A percentile compares a stretch with the other conserved stretches of the same genome.
phyloP scores from a whole-genome alignment of 2,797 vertebrate species.

The Catharus ustulatus region DNA sequence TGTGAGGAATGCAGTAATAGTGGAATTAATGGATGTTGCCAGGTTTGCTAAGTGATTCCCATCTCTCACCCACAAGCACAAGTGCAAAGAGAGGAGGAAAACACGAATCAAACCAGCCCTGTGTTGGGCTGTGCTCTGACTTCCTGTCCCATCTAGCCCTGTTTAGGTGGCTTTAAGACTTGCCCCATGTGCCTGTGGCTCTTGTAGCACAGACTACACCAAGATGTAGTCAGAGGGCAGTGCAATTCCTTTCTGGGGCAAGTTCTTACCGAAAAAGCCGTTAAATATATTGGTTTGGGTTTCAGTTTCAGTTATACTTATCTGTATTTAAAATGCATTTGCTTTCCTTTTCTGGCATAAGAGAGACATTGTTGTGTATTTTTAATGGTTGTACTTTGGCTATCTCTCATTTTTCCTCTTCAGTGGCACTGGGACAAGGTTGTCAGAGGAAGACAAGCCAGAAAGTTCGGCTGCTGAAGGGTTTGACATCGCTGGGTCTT shows the following conservation, averaged over 20 bases:
- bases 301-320: neutral
- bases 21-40: neutral
- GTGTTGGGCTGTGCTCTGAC: neutral
- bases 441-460: slow-evolving; percentile 82
- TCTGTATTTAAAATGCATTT: slow-evolving; percentile 7
- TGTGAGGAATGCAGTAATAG: neutral
- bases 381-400: slow-evolving; percentile 31
- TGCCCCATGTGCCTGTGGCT: neutral
- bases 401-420: neutral
- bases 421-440: slow-evolving; percentile 57
- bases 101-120: neutral
- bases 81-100: neutral
- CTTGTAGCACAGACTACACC: neutral
- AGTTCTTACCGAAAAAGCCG: neutral
- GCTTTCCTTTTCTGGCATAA: neutral
- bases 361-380: neutral
- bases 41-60: neutral
- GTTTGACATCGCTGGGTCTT: slow-evolving; percentile 76
- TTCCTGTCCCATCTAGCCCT: neutral
- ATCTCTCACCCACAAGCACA: neutral
- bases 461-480: slow-evolving; percentile 80
- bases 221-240: neutral
- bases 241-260: neutral
- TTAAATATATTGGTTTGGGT: neutral
- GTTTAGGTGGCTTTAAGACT: neutral